Evolutionary conservation across 1,140 invertebrate genomes (phyloP).

Genomic region (Drosophila nigromelanica): DNA sequence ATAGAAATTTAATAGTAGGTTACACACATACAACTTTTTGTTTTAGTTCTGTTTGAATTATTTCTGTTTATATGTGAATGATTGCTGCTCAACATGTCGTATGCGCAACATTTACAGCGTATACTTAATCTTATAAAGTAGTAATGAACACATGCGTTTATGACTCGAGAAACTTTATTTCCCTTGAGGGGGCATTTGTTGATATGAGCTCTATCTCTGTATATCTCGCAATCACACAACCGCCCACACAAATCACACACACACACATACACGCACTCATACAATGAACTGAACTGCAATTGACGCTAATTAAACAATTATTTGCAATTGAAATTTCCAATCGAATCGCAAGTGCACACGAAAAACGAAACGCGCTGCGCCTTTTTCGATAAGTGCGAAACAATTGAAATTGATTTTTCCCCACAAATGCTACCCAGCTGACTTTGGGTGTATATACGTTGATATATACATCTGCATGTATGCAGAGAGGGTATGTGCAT

Average conservation of each 20-base stretch:
- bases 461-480: background rate
- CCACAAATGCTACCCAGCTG: background rate
- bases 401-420: slow-evolving; percentile 78
- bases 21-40: no score
- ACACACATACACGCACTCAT: background rate
- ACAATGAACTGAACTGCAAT: slow-evolving; percentile 46
- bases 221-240: background rate
- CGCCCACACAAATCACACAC: background rate
- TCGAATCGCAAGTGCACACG: slow-evolving; percentile 55
- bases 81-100: slow-evolving; percentile 9
- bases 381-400: slow-evolving; percentile 60
- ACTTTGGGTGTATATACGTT: slow-evolving; percentile 8
- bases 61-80: background rate
- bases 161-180: background rate
- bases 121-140: slow-evolving; percentile 6
- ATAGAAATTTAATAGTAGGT: background rate
- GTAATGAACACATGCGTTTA: background rate
- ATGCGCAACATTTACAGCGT: slow-evolving; percentile 6
- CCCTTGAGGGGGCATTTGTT: background rate
- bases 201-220: background rate
- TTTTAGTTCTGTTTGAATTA: background rate
- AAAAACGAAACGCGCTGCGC: slow-evolving; percentile 39
- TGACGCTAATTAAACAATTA: slow-evolving; percentile 75
- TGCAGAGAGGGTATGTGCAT: background rate
- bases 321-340: slow-evolving; percentile 74